Conservation (phyloP, 1,140 invertebrate genomes). For the Diachasmimorpha longicaudata region DNA sequence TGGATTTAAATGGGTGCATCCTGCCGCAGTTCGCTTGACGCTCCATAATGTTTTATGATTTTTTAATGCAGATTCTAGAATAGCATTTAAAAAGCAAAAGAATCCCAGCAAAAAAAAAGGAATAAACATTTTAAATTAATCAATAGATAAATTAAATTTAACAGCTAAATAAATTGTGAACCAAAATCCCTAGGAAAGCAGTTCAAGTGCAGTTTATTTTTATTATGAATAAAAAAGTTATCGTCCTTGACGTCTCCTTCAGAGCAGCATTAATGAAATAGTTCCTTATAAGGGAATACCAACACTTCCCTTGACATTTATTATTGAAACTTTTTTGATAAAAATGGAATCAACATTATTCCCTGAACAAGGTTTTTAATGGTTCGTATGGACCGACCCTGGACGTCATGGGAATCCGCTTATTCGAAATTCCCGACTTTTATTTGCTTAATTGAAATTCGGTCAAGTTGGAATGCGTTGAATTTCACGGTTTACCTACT, state of each 20-base stretch:
- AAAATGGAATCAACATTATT: neutral
- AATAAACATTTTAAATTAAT: too few relatives aligned
- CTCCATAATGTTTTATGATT: neutral
- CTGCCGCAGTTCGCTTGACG: constrained; percentile 23
- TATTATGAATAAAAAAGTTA: neutral
- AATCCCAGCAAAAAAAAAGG: too few relatives aligned
- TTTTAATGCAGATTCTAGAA: neutral
- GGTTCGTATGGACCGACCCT: neutral
- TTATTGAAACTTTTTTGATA: neutral
- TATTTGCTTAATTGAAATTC: too few relatives aligned
- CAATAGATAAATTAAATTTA: too few relatives aligned
- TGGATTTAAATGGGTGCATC: constrained; percentile 43
- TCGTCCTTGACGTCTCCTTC: neutral
- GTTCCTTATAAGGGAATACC: neutral
- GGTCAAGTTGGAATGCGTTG: too few relatives aligned
- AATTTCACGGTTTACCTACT: neutral
- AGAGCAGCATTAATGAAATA: neutral
- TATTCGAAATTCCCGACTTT: too few relatives aligned
- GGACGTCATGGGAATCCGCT: too few relatives aligned
- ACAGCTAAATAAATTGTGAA: too few relatives aligned
- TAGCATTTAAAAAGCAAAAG: neutral
- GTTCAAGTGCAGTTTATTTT: neutral
- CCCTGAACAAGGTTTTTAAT: neutral
- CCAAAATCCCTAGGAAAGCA: neutral
- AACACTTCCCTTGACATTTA: neutral